Conservation (phyloP, 2,888 invertebrate species). For the Bimastos eiseni region DNA sequence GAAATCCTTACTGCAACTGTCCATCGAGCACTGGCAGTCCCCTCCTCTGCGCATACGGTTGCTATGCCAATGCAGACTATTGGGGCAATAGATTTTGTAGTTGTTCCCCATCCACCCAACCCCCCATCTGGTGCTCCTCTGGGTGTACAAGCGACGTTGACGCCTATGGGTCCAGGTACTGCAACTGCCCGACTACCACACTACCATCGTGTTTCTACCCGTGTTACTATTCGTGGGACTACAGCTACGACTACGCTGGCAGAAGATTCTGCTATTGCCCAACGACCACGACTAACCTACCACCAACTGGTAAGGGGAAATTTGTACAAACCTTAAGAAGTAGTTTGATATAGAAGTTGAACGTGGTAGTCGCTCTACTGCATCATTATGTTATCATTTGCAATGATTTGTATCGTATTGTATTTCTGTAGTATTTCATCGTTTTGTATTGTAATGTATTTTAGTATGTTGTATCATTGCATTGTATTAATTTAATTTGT, state of each 20-base stretch:
- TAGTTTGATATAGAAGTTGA: background rate
- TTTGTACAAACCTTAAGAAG: background rate
- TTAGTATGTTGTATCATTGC: no score
- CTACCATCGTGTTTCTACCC: background rate
- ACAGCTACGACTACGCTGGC: background rate
- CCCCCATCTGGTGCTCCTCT: background rate
- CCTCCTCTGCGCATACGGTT: background rate
- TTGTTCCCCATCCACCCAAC: background rate
- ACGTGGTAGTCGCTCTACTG: background rate
- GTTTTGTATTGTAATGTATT: no score
- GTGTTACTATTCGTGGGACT: constrained; percentile 20
- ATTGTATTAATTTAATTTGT: no score
- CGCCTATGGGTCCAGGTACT: background rate
- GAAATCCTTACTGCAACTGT: background rate
- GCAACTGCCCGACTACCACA: background rate
- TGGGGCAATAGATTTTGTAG: background rate
- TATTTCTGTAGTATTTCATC: background rate
- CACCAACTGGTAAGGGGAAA: background rate
- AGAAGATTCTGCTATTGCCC: constrained; percentile 15
- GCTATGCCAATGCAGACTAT: background rate
- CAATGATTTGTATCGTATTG: background rate
- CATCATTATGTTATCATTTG: background rate
- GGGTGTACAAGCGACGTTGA: background rate
- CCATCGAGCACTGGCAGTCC: background rate
- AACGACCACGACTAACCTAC: background rate